Percentiles rank a stretch among this genome's conserved stretches.
phyloP scores from a whole-genome alignment of 2,797 vertebrate species.

The Typhlichthys subterraneus region DNA sequence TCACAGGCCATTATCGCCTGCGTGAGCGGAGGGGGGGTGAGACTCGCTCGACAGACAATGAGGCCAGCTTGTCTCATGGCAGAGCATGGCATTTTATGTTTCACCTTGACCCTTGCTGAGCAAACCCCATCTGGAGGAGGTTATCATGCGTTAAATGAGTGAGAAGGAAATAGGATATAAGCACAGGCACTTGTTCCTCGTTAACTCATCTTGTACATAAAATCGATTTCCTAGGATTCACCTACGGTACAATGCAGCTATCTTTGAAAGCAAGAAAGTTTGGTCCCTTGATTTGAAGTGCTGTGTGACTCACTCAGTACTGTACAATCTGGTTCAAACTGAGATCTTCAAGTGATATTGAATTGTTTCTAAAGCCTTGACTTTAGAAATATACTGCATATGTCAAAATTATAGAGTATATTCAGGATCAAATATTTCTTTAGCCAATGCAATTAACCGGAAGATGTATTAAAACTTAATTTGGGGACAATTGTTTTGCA shows the following conservation, averaged over 20 bases:
- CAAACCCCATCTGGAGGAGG: constrained; percentile 26
- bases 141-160: constrained; percentile 21
- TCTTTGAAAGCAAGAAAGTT: not conserved
- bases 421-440: no score
- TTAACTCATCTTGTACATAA: constrained; percentile 15
- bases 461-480: no score
- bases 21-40: constrained; percentile 20
- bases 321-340: not conserved
- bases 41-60: constrained; percentile 41
- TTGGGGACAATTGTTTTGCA: no score
- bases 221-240: constrained; percentile 30
- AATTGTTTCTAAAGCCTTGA: no score
- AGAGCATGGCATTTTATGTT: constrained; percentile 28
- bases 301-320: not conserved
- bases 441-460: no score
- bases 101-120: constrained; percentile 20
- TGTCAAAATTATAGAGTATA: no score
- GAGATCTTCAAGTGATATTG: not conserved
- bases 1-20: constrained; percentile 48
- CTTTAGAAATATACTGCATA: no score
- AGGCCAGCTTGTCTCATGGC: constrained; percentile 18
- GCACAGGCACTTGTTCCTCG: not conserved
- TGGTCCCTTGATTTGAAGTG: not conserved
- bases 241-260: constrained; percentile 12
- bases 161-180: constrained; percentile 3